These are phyloP conservation scores for Chascanopsetta lugubris DNA, from an alignment of 2,113 vertebrate genomes.

Conservation along the genomic window DNA sequence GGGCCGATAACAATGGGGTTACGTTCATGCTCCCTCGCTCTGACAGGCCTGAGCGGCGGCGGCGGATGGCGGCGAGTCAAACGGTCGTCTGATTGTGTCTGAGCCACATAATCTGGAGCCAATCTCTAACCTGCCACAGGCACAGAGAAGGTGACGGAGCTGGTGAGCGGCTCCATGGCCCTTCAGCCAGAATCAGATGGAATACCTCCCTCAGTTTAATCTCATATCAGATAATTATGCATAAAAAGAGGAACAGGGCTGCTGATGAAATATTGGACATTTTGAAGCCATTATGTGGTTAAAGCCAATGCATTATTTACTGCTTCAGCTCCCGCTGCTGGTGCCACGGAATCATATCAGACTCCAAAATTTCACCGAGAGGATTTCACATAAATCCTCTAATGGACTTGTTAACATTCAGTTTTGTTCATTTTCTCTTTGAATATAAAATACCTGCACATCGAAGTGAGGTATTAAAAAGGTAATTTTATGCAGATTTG, in stretches of 20 bases:
- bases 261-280: slow-evolving; percentile 77
- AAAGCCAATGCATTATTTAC: slow-evolving; percentile 82
- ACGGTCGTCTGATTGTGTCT: slow-evolving; percentile 40
- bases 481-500: slow-evolving; percentile 3
- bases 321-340: slow-evolving; percentile 69
- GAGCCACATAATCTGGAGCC: slow-evolving; percentile 45
- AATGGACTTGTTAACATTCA: slow-evolving; percentile 38
- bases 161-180: slow-evolving; percentile 28
- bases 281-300: slow-evolving; percentile 79
- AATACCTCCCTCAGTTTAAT: slow-evolving; percentile 66
- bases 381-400: slow-evolving; percentile 21
- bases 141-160: slow-evolving; percentile 32
- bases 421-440: slow-evolving; percentile 46
- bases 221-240: slow-evolving; percentile 74
- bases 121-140: slow-evolving; percentile 37
- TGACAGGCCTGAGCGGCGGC: slow-evolving; percentile 28
- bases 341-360: slow-evolving; percentile 53
- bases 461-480: slow-evolving; percentile 16
- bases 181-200: slow-evolving; percentile 64
- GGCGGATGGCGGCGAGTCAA: slow-evolving; percentile 27
- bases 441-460: slow-evolving; percentile 8
- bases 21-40: slow-evolving; percentile 29
- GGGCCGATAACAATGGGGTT: slow-evolving; percentile 30
- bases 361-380: slow-evolving; percentile 41
- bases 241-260: slow-evolving; percentile 57